A percentile compares a stretch with the other conserved stretches of the same genome.
phyloP scores from a whole-genome alignment of 2,113 vertebrate genomes.

The Brachyistius frenatus region DNA sequence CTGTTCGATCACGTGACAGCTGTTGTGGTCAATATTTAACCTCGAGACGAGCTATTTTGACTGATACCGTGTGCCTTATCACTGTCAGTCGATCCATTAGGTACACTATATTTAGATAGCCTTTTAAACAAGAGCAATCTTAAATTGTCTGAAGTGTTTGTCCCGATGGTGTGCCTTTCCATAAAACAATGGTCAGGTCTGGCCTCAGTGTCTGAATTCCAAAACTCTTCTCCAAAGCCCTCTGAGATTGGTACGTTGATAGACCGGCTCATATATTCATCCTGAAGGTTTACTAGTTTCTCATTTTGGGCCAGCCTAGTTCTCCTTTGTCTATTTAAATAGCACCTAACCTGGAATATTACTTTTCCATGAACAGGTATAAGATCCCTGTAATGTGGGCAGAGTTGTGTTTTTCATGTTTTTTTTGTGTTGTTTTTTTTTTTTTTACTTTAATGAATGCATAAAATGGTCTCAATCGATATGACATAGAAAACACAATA shows the following conservation, averaged over 20 bases:
- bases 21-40: slow-evolving; percentile 52
- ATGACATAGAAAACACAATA: neutral
- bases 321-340: neutral
- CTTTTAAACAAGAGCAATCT: slow-evolving; percentile 21
- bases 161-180: slow-evolving; percentile 5
- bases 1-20: slow-evolving; percentile 15
- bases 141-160: slow-evolving; percentile 26
- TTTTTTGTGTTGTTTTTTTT: neutral
- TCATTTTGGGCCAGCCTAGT: neutral
- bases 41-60: neutral
- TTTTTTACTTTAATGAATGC: neutral
- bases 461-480: neutral
- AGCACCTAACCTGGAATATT: neutral
- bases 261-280: neutral
- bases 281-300: neutral
- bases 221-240: no score
- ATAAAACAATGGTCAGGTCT: slow-evolving; percentile 12
- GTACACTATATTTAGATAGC: neutral
- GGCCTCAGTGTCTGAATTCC: no score
- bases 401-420: no score
- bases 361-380: neutral
- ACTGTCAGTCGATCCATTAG: neutral
- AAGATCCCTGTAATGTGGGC: no score
- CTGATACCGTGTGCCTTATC: slow-evolving; percentile 23
- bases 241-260: neutral